Evolutionary conservation across 2,797 vertebrate genomes (phyloP).

Genomic region (Molossus alvarezi): DNA sequence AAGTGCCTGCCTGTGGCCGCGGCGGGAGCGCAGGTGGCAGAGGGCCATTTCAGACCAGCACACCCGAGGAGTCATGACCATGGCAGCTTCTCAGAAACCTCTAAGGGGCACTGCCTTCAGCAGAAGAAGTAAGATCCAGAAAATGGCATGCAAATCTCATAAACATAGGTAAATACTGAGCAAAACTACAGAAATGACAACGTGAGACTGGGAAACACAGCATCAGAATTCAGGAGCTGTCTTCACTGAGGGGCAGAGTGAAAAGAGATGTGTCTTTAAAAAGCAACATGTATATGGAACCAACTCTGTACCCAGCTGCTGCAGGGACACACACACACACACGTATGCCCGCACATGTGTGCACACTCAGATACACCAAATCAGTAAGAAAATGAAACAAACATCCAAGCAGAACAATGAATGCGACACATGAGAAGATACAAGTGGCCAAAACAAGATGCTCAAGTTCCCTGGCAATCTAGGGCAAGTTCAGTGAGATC

Average conservation of each 20-base stretch:
- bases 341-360: no score
- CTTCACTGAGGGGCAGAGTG: not conserved
- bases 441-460: not conserved
- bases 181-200: not conserved
- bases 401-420: not conserved
- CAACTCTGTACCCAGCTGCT: not conserved
- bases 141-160: not conserved
- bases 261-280: not conserved
- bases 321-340: not conserved
- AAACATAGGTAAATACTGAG: not conserved
- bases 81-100: not conserved
- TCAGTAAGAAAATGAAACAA: not conserved
- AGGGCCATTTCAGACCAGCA: not conserved
- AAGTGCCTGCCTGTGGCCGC: not conserved
- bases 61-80: fast-evolving
- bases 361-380: not conserved
- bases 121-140: not conserved
- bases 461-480: not conserved
- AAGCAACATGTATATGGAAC: not conserved
- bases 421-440: not conserved
- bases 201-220: no score
- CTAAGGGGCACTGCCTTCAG: not conserved
- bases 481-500: not conserved
- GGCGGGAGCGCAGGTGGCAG: not conserved
- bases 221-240: not conserved